A percentile compares a stretch with the other conserved stretches of the same genome.
These are phyloP conservation scores for Diarsia mendica DNA, from an alignment of 2,888 invertebrate genomes.

Conservation along the genomic window DNA sequence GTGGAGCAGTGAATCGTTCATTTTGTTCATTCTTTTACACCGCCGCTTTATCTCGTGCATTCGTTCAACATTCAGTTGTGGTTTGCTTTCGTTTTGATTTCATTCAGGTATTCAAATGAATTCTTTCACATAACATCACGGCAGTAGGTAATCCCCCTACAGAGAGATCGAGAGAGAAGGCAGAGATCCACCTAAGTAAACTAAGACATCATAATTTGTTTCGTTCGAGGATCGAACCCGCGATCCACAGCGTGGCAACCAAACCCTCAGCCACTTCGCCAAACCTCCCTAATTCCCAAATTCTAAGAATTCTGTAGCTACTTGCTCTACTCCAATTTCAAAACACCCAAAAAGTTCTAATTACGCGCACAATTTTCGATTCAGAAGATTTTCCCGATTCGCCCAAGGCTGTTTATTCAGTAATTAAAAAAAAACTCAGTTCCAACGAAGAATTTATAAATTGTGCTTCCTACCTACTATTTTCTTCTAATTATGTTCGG, in stretches of 20 bases:
- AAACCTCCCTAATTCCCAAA: too few relatives aligned
- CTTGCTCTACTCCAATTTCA: not conserved
- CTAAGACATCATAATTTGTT: too few relatives aligned
- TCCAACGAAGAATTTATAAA: conserved; percentile 35
- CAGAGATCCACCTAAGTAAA: too few relatives aligned
- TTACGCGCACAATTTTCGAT: not conserved
- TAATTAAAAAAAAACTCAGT: conserved; percentile 39
- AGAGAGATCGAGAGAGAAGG: too few relatives aligned
- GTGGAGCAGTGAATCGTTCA: too few relatives aligned
- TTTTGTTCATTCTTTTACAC: conserved; percentile 23
- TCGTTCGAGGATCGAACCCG: too few relatives aligned
- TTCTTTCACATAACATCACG: not conserved
- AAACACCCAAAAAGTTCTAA: conserved; percentile 13
- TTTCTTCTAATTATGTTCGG: conserved; percentile 53
- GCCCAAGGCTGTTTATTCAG: not conserved
- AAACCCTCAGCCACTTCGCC: too few relatives aligned
- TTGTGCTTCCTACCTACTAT: conserved; percentile 28
- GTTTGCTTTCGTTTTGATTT: conserved; percentile 11
- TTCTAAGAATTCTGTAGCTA: not conserved
- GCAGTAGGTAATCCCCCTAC: too few relatives aligned
- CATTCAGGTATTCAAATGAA: not conserved
- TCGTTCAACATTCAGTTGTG: conserved; percentile 2
- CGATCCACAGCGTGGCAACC: too few relatives aligned
- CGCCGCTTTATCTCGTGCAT: not conserved
- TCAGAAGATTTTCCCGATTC: not conserved